phyloP scores from a whole-genome alignment of 92 coral and sea anemone genomes.

The Epizoanthus ramosus region DNA sequence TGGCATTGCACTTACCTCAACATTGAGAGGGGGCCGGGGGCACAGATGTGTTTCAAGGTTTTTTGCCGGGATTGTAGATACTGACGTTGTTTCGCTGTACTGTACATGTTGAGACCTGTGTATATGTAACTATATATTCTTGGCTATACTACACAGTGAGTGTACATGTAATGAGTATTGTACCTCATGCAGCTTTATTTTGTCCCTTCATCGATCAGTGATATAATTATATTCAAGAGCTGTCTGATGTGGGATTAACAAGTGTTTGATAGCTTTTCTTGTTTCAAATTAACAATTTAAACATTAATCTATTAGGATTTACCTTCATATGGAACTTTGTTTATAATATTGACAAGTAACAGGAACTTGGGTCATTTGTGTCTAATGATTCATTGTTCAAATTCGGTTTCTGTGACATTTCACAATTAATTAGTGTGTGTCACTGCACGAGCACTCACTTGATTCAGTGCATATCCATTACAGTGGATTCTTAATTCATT shows the following conservation, averaged over 20 bases:
- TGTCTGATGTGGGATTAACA: neutral
- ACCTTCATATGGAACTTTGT: neutral
- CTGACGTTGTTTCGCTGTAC: no score
- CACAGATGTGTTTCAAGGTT: no score
- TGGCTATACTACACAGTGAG: no score
- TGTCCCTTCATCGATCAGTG: neutral
- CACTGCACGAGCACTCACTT: neutral
- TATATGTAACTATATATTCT: no score
- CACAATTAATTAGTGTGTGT: neutral
- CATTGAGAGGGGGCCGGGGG: no score
- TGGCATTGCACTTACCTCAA: no score
- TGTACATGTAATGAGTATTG: no score
- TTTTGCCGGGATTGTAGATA: no score
- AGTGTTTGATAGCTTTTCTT: neutral
- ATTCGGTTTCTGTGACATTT: slow-evolving; percentile 23
- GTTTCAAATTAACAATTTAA: neutral
- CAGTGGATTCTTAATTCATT: neutral
- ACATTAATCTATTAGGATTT: slow-evolving; percentile 10
- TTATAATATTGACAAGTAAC: neutral
- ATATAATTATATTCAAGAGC: neutral
- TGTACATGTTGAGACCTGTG: no score
- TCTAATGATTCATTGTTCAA: neutral
- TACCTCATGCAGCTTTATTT: neutral
- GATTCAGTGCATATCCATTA: neutral
- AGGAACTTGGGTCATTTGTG: neutral